Percentiles rank a stretch among this genome's conserved stretches.
These are phyloP conservation scores for Frieseomelitta varia DNA, from an alignment of 1,140 invertebrate species.

Conservation along the genomic window DNA sequence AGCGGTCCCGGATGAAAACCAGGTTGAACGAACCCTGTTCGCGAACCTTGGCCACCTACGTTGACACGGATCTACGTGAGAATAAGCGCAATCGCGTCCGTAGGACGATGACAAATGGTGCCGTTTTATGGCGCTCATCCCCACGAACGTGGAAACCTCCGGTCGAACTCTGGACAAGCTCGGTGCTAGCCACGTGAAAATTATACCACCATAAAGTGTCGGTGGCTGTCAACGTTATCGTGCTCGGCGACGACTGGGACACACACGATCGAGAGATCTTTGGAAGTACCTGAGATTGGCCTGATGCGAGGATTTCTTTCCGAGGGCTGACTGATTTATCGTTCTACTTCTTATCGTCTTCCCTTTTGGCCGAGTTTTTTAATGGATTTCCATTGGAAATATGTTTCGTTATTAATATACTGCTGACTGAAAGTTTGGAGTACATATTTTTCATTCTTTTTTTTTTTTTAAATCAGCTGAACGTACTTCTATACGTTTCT, in stretches of 20 bases:
- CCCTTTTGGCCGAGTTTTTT: neutral
- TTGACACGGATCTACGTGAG: slow-evolving; percentile 46
- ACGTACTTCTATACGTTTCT: no score
- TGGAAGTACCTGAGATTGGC: neutral
- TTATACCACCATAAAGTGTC: slow-evolving; percentile 60
- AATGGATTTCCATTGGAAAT: neutral
- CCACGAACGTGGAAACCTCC: neutral
- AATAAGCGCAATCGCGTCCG: slow-evolving; percentile 35
- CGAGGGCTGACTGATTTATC: neutral
- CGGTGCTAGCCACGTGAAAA: slow-evolving; percentile 42
- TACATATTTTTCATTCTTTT: neutral
- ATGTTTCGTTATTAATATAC: neutral
- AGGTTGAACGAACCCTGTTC: slow-evolving; percentile 59
- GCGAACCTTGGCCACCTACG: slow-evolving; percentile 50
- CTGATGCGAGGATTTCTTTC: neutral
- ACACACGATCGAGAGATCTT: slow-evolving; percentile 23
- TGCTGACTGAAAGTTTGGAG: no score
- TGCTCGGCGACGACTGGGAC: neutral
- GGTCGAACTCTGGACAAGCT: neutral
- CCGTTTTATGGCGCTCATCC: slow-evolving; percentile 55
- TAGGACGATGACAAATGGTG: slow-evolving; percentile 59
- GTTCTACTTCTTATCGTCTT: no score
- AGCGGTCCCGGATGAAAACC: slow-evolving; percentile 49
- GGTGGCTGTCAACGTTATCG: slow-evolving; percentile 22
- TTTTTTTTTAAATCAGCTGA: neutral